phyloP scores from a whole-genome alignment of 2,797 vertebrate species.

The Vipera latastei region DNA sequence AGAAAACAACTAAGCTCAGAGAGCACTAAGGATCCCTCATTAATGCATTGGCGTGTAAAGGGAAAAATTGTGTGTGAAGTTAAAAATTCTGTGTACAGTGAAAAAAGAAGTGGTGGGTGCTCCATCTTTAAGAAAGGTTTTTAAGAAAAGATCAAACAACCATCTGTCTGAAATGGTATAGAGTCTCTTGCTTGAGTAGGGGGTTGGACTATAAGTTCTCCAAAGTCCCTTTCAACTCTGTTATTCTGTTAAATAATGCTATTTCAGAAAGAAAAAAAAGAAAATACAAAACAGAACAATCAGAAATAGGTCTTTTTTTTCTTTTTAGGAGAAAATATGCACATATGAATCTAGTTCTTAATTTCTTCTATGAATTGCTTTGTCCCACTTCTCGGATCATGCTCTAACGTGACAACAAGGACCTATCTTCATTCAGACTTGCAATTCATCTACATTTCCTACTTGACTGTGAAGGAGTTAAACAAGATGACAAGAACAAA shows the following conservation, averaged over 20 bases:
- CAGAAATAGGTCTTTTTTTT: not conserved
- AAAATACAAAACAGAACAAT: not conserved
- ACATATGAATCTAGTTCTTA: not conserved
- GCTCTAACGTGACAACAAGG: not conserved
- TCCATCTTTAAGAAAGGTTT: not conserved
- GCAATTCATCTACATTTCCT: slow-evolving; percentile 17
- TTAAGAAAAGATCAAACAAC: not conserved
- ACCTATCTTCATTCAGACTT: not conserved
- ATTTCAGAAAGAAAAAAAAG: not conserved
- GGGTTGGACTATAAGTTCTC: not conserved
- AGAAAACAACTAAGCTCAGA: not conserved
- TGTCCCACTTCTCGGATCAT: not conserved
- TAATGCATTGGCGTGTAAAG: not conserved
- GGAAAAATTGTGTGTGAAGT: no score
- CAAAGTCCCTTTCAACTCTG: not conserved
- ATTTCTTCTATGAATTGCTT: not conserved
- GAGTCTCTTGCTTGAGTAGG: no score
- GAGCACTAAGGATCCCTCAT: not conserved
- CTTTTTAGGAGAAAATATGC: not conserved
- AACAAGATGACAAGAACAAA: not conserved
- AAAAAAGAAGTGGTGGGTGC: not conserved
- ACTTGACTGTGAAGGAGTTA: slow-evolving; percentile 41
- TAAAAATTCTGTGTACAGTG: not conserved
- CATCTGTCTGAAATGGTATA: not conserved
- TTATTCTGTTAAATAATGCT: not conserved